These are phyloP conservation scores for Carettochelys insculpta DNA, from an alignment of 2,113 vertebrate species.

Conservation along the genomic window DNA sequence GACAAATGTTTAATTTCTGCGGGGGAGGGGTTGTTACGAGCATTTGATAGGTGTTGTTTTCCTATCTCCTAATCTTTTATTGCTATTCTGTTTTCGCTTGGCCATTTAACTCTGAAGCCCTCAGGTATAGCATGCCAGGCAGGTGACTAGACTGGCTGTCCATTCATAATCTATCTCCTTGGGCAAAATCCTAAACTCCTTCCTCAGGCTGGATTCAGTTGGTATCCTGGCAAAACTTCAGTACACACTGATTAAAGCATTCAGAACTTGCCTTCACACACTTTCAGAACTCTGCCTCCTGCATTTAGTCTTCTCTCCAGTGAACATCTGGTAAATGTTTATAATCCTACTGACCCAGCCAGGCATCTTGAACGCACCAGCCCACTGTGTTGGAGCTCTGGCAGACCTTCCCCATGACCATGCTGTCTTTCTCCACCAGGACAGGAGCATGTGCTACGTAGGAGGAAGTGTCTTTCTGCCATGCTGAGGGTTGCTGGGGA, in stretches of 20 bases:
- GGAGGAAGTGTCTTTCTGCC: neutral
- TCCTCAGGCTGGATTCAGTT: neutral
- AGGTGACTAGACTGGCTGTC: neutral
- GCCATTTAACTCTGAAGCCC: neutral
- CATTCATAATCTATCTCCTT: neutral
- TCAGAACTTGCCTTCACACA: too few relatives aligned
- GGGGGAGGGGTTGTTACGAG: too few relatives aligned
- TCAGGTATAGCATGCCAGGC: neutral
- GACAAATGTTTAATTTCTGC: neutral
- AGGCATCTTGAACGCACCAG: neutral
- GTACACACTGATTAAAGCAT: neutral
- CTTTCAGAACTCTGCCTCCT: neutral
- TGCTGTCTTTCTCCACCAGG: neutral
- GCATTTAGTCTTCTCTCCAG: neutral
- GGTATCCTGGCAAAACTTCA: neutral
- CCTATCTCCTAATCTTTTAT: neutral
- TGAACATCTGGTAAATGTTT: neutral
- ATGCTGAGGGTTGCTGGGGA: neutral
- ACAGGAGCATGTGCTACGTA: neutral
- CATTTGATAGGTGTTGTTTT: too few relatives aligned
- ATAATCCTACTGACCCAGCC: fast-evolving
- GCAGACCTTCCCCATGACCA: fast-evolving
- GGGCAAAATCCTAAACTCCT: neutral
- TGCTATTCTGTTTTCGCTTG: neutral
- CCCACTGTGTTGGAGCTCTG: neutral